Base-by-base conservation (phyloP, 92 coral and sea anemone species). In the Metridium senile region DNA sequence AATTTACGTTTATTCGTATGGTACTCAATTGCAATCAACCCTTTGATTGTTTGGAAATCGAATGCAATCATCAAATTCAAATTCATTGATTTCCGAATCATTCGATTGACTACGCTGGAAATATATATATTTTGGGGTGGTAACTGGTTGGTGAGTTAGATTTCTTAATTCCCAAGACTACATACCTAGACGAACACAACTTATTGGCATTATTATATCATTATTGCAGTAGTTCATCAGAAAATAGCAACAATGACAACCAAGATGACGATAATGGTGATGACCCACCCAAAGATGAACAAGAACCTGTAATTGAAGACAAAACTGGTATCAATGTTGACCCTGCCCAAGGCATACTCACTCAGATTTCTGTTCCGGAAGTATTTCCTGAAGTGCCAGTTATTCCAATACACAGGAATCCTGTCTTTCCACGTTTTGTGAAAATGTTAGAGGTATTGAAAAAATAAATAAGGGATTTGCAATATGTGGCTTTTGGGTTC, bases 391-490 rank as follows among this genome's bases (percentile, higher is more conserved):
- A 85, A 70, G 99, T 95, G 33, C 99, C 99, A 17, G 45, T 95
- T 1, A 86, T 95, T 26, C 97, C 97, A 70, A 91, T 95, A 33
- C 99, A 95, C 70, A 83, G 97, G 74, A 95, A 95, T 62, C 99
- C 99, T 46, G 99, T 95, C 16, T 95, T 95, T 52, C 99, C 99
- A 75, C 82, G 99, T 80, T 95, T 95, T 89, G 97, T 95, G n/a
- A 95, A 95, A 71, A 95, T 95, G 99, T 71, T 95, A 64, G 99
- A 95, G 99, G 99, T 95, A 75, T 17, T 39, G 49, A 13, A n/a
- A n/a, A n/a, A n/a, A n/a, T n/a, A n/a, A n/a, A n/a, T n/a, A n/a
- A n/a, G n/a, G n/a, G 34, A 21, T 72, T 9, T 45, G 56, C 22
- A 23, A 2, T 62, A 29, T 9, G 33, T 2, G 31, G 30, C 33